Percentiles rank a stretch among this genome's conserved stretches.
Evolutionary conservation across 37 sponge, comb jelly and placozoan genomes (phyloP).

Genomic region (Chondrosia reniformis): DNA sequence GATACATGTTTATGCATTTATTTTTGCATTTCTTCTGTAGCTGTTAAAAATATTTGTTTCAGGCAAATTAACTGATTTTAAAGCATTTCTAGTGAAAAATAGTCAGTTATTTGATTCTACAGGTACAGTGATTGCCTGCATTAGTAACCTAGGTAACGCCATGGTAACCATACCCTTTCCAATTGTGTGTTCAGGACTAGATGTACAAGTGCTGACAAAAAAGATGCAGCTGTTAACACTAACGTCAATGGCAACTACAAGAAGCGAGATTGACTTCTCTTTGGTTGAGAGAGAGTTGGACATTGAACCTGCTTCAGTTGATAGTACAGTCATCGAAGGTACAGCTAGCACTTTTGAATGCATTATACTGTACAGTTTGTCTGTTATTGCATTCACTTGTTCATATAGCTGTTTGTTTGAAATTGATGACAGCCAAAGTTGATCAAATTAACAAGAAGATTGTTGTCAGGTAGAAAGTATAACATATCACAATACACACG

Average conservation of each 20-base stretch:
- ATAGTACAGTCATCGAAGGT: neutral
- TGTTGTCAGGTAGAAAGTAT: slow-evolving; percentile 26
- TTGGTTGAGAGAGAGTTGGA: neutral
- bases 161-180: neutral
- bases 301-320: neutral
- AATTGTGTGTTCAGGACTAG: neutral
- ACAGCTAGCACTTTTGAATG: neutral
- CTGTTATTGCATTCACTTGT: too few relatives aligned
- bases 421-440: slow-evolving; percentile 61
- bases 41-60: slow-evolving; percentile 10
- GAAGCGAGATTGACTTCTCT: slow-evolving; percentile 18
- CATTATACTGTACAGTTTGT: too few relatives aligned
- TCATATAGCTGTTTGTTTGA: slow-evolving; percentile 46
- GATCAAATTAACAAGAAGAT: slow-evolving; percentile 52
- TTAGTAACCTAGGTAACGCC: neutral
- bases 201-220: too few relatives aligned
- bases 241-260: slow-evolving; percentile 27
- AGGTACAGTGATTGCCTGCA: neutral
- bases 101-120: neutral
- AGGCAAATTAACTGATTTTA: neutral
- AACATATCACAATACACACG: neutral
- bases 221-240: slow-evolving; percentile 69
- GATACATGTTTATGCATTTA: too few relatives aligned
- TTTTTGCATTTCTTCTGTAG: neutral
- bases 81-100: neutral